Conservation (phyloP, 2,888 invertebrate genomes). For the Orchesella flavescens region DNA sequence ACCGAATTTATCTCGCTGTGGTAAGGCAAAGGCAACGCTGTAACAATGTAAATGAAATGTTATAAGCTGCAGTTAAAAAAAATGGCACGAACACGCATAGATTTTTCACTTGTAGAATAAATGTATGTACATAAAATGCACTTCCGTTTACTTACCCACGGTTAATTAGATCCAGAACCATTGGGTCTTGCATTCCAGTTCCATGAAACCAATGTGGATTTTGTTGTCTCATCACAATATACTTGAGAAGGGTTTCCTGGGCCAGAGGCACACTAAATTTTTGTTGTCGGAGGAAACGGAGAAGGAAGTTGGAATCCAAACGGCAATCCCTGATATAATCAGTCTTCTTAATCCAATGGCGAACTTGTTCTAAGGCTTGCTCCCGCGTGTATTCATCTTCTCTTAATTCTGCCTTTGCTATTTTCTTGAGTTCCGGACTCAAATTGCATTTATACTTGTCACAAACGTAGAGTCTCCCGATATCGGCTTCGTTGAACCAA, state of each 20-base stretch:
- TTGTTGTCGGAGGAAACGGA: slow-evolving; percentile 86
- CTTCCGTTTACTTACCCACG: slow-evolving; percentile 78
- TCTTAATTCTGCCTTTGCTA: slow-evolving; percentile 81
- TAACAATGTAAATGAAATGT: slow-evolving; percentile 72
- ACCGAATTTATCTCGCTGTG: slow-evolving; percentile 83
- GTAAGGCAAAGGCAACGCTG: slow-evolving; percentile 86
- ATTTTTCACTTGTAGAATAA: too few species aligned
- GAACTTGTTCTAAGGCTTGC: slow-evolving; percentile 80
- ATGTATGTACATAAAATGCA: neutral
- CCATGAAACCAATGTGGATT: slow-evolving; percentile 85
- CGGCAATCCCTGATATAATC: slow-evolving; percentile 81
- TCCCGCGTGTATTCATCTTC: slow-evolving; percentile 81
- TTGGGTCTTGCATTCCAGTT: slow-evolving; percentile 82
- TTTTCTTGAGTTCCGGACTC: slow-evolving; percentile 73
- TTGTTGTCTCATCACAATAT: slow-evolving; percentile 84
- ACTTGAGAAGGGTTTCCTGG: slow-evolving; percentile 85
- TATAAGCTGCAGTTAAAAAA: too few species aligned
- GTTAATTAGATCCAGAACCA: slow-evolving; percentile 82
- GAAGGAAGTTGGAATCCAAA: slow-evolving; percentile 79
- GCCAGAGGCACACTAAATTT: slow-evolving; percentile 87
- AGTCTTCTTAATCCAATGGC: slow-evolving; percentile 83
- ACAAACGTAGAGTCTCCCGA: slow-evolving; percentile 73
- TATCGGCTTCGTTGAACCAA: slow-evolving; percentile 42
- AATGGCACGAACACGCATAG: neutral
- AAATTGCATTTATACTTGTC: slow-evolving; percentile 80